Evolutionary conservation across 2,113 vertebrate species (phyloP).

Genomic region (Microcebus murinus): DNA sequence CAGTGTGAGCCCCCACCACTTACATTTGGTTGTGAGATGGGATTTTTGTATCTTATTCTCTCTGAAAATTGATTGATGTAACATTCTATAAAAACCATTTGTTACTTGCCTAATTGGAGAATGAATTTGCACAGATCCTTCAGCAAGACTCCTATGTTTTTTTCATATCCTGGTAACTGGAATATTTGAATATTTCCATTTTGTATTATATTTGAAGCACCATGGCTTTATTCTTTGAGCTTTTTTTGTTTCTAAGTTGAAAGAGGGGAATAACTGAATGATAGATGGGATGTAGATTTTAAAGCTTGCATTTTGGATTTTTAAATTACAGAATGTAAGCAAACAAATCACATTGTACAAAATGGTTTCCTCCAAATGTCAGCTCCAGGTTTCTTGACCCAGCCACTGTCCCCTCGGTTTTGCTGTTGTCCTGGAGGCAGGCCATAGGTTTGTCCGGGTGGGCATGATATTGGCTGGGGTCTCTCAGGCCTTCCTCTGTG

Average conservation of each 20-base stretch:
- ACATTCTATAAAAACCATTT: background rate
- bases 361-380: background rate
- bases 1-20: background rate
- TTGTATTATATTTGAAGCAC: background rate
- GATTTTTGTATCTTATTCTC: constrained; percentile 4
- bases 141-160: background rate
- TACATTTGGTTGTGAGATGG: background rate
- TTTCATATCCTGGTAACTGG: background rate
- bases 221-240: background rate
- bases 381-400: background rate
- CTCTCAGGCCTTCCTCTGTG: background rate
- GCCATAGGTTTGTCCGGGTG: background rate
- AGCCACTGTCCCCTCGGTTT: background rate
- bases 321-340: background rate
- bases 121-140: background rate
- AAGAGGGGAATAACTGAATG: constrained; percentile 17
- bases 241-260: background rate
- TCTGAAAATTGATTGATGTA: background rate
- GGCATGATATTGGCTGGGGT: background rate
- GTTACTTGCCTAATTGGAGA: background rate
- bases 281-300: background rate
- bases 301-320: background rate
- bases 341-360: background rate
- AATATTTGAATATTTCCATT: constrained; percentile 66
- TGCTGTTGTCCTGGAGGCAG: background rate